Base-by-base conservation (phyloP, 2,113 vertebrate species). In the Corvus hawaiiensis region DNA sequence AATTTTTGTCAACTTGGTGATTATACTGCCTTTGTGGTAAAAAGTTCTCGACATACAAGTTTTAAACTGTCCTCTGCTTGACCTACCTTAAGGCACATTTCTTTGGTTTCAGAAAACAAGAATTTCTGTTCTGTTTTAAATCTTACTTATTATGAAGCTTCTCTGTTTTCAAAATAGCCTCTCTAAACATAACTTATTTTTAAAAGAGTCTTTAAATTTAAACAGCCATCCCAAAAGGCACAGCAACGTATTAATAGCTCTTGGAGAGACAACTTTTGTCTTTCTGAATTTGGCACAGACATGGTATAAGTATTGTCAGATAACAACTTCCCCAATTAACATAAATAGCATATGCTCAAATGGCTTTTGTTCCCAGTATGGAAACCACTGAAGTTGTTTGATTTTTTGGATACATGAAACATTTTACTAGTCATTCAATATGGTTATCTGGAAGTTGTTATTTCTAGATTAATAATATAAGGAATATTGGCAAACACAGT, bases 271-370 rank as follows among this genome's bases (percentile, higher is more conserved):
- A 68, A 14, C 28, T 91, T 66, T 68, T 84, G 16, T 84, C 48
- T 90, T 84, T 91, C 22, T 89, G 78, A 91, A 61, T 91, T 84
- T 91, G 87, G 61, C 90, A 87, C 28, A 89, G 62, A 87, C 80
- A 22, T 52, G 24, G 19, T 76, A 19, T 55, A 89, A 56, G 39
- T 67, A 85, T 93, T 90, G 41, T 91, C 78, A 91, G 35, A 73
- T 75, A 91, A 72, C 69, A 84, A 68, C 66, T 82, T 95, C 35
- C 22, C 32, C 77, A 67, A 80, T 77, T 86, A 90, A 72, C n/a
- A 72, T 89, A 89, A 95, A 89, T 73, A 92, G 18, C 87, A 62
- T 84, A 94, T 91, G 69, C n/a, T 93, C 66, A 94, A 75, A 74
- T 52, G 52, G 30, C 48, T 91, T 81, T 87, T 94, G 64, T 94